phyloP scores from a whole-genome alignment of 2,113 vertebrate genomes.

The Proteles cristata region DNA sequence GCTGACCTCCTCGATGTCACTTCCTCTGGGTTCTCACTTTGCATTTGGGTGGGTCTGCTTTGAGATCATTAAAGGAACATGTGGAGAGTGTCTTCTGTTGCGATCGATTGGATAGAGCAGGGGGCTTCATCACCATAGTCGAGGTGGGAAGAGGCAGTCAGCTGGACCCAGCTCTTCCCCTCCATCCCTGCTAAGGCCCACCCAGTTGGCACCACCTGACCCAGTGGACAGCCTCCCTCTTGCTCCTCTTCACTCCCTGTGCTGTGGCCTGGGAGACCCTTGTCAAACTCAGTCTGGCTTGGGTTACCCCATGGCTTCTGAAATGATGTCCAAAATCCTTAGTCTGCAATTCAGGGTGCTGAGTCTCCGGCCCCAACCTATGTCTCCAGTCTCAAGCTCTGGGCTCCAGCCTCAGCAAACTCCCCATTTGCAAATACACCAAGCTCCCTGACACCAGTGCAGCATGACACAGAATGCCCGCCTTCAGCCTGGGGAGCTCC shows the following conservation, averaged over 20 bases:
- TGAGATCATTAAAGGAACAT: neutral
- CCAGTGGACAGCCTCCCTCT: neutral
- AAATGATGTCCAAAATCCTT: neutral
- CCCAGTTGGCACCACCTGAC: too few relatives aligned
- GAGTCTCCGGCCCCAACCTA: neutral
- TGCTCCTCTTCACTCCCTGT: too few relatives aligned
- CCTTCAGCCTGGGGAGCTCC: neutral
- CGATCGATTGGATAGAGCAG: neutral
- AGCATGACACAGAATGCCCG: rapidly evolving
- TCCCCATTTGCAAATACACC: neutral
- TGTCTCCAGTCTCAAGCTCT: neutral
- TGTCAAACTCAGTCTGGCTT: neutral
- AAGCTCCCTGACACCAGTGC: neutral
- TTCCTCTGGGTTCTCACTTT: rapidly evolving
- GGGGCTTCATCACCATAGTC: neutral
- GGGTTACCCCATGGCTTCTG: too few relatives aligned
- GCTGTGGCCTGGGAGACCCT: too few relatives aligned
- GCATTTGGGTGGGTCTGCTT: neutral
- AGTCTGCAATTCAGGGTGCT: neutral
- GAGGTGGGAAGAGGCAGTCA: neutral
- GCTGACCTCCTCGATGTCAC: neutral
- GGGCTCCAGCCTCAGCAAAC: neutral
- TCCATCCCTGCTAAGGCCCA: rapidly evolving
- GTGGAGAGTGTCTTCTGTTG: too few relatives aligned
- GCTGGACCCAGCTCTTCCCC: neutral